Evolutionary conservation across 2,888 invertebrate genomes (phyloP).

Genomic region (Brachylomia viminalis): DNA sequence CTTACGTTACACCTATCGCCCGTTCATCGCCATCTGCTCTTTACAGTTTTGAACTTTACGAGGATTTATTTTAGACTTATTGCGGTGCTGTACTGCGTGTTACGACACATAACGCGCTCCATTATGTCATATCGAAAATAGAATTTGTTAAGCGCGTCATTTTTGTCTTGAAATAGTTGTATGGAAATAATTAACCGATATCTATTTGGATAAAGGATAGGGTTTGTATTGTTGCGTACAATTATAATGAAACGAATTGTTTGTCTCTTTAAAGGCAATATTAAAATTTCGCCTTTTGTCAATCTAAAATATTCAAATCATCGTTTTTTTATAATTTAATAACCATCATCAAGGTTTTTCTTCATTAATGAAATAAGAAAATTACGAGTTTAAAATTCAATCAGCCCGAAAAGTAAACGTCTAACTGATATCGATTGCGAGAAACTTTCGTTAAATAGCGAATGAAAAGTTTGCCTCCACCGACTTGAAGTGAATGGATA

Average conservation of each 20-base stretch:
- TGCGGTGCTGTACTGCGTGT: conserved; percentile 64
- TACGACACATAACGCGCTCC: conserved; percentile 71
- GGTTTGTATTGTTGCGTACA: conserved; percentile 16
- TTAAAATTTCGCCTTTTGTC: background rate
- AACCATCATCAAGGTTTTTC: background rate
- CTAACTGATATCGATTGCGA: conserved; percentile 70
- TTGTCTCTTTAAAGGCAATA: background rate
- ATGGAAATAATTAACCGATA: conserved; percentile 23
- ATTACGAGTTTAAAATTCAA: conserved; percentile 45
- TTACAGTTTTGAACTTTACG: conserved; percentile 72
- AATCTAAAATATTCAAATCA: background rate
- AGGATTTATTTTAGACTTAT: conserved; percentile 71
- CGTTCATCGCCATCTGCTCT: conserved; percentile 62
- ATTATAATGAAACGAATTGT: background rate
- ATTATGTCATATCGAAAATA: conserved; percentile 69
- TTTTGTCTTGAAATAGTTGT: conserved; percentile 34
- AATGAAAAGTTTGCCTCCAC: conserved; percentile 72
- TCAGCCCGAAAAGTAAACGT: conserved; percentile 68
- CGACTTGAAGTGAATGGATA: conserved; percentile 65
- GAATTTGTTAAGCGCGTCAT: conserved; percentile 44
- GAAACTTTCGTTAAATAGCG: conserved; percentile 72
- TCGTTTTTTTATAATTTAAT: background rate
- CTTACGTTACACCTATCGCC: conserved; percentile 64
- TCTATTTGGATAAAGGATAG: conserved; percentile 38
- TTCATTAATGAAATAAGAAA: conserved; percentile 16